phyloP scores from a whole-genome alignment of 2,888 invertebrate genomes.

The Zaprionus bogoriensis region DNA sequence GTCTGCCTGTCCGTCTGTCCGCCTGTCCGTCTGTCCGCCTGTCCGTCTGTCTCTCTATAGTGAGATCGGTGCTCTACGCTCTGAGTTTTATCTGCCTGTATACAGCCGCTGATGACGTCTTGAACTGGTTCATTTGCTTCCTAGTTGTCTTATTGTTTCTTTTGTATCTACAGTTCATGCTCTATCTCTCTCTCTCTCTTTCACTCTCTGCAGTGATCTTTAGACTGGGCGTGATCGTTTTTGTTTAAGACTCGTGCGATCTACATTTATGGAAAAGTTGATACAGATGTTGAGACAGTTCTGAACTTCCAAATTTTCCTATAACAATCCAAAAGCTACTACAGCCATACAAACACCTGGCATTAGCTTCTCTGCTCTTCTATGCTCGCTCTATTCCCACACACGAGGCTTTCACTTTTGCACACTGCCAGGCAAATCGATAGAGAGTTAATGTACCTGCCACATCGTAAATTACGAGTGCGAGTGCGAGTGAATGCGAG shows the following conservation, averaged over 20 bases:
- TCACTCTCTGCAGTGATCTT: not conserved
- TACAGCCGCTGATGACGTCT: not conserved
- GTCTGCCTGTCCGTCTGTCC: not conserved
- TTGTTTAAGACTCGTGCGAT: slow-evolving; percentile 8
- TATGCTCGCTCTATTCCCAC: not conserved
- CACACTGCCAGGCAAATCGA: slow-evolving; percentile 16
- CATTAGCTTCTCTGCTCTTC: too few relatives aligned
- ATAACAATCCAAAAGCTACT: not conserved
- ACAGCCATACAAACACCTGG: not conserved
- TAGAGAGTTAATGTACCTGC: slow-evolving; percentile 16
- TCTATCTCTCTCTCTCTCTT: not conserved
- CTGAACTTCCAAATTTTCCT: not conserved
- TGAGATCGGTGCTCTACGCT: too few relatives aligned
- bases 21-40: slow-evolving; percentile 15
- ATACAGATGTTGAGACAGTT: not conserved
- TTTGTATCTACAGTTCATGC: not conserved
- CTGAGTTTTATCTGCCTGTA: not conserved
- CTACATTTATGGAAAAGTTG: not conserved
- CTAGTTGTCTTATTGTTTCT: not conserved
- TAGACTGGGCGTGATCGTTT: slow-evolving; percentile 21
- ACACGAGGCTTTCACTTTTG: slow-evolving; percentile 36
- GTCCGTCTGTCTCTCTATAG: not conserved
- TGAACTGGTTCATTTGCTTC: not conserved
- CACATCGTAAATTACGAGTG: slow-evolving; percentile 27
- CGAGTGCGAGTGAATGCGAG: not conserved